Percentiles rank a stretch among this genome's conserved stretches.
These are phyloP conservation scores for Perca fluviatilis DNA, from an alignment of 2,113 vertebrate species.

Conservation along the genomic window DNA sequence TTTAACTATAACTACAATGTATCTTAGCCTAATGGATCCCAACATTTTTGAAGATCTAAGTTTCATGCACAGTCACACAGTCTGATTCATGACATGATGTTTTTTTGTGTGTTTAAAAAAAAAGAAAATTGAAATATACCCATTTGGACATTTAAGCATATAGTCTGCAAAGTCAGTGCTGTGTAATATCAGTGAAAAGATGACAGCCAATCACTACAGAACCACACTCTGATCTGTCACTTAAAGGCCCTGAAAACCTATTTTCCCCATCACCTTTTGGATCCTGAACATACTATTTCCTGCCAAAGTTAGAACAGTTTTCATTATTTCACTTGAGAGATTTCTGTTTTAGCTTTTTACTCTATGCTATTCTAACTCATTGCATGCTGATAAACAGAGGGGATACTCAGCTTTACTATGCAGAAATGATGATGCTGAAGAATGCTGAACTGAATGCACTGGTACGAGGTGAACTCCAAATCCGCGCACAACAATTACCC, in stretches of 20 bases:
- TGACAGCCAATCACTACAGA: not conserved
- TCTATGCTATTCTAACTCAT: not conserved
- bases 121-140: not conserved
- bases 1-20: not conserved
- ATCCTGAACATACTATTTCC: too few relatives aligned
- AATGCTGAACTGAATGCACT: not conserved
- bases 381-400: not conserved
- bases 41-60: not conserved
- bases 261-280: not conserved
- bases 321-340: not conserved
- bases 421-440: not conserved
- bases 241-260: not conserved
- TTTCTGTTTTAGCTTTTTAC: not conserved
- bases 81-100: not conserved
- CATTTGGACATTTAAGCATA: not conserved
- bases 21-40: not conserved
- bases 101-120: not conserved
- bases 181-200: not conserved
- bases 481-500: not conserved
- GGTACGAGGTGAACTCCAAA: not conserved
- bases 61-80: not conserved
- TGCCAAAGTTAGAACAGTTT: not conserved
- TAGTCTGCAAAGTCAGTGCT: not conserved
- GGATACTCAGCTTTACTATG: not conserved
- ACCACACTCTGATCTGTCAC: not conserved